Base-by-base conservation (phyloP, 2,888 invertebrate genomes). In the Agonopterix subpropinquella region DNA sequence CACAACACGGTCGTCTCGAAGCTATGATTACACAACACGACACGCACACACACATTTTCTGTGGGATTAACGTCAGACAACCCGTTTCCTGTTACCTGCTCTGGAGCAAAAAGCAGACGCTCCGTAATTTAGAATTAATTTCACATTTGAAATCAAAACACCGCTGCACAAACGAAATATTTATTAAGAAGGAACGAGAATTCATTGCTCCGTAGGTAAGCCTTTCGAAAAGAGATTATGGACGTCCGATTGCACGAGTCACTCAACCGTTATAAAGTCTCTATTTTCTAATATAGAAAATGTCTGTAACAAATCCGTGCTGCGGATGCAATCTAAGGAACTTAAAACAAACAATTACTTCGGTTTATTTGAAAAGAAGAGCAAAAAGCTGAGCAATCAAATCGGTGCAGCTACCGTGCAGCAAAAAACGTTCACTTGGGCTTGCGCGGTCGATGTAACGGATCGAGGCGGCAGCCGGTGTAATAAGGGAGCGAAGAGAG, bases 261-360 rank as follows among this genome's bases (percentile, higher is more conserved):
- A 66, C 58, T 74, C 67, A 69, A 81, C 65, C 81, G 74, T 78
- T 77, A 73, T 80, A 75, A 85, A 77, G 79, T 73, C 79, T 85
- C 74, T 77, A 83, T 85, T 82, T 80, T 77, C 76, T 76, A 73
- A 73, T 66, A 65, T 66, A 72, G 59, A 81, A 77, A 80, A 77
- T 72, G 67, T 78, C 79, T 79, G 82, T 82, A 78, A 80, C 83
- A 77, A 85, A 86, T 82, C 75, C 72, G 76, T 73, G 65, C 73
- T 67, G 77, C 77, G 78, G 77, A 81, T 76, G 77, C 81, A 81
- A 85, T 81, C 82, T 80, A 77, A 75, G 72, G 70, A 75, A 70
- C 75, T 80, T 87, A 87, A 85, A 88, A 87, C 88, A 88, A 88
- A 88, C 87, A 87, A 87, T 88, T 87, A 86, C 84, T 83, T 77